Base-by-base conservation (phyloP, 2,113 vertebrate genomes). In the Sceloporus undulatus region DNA sequence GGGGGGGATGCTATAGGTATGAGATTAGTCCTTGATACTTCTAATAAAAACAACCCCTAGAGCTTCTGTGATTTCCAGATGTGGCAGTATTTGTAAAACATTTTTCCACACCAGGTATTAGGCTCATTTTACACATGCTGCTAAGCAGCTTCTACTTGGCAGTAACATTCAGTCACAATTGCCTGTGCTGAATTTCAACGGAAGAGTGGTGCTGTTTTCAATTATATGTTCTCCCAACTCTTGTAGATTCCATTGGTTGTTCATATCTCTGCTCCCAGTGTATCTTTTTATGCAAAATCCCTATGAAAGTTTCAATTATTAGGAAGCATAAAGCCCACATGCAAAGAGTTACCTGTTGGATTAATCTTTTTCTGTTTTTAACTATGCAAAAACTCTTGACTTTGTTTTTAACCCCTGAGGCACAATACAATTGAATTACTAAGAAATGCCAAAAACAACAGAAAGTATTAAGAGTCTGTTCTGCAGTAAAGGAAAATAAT, bases 301-400 rank as follows among this genome's bases (percentile, higher is more conserved):
- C 68, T 54, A 52, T n/a, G 27, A 84, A 87, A 87, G 34, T 80
- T 54, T 80, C n/a, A 80, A 9, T n/a, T 42, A 87, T 80, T 87
- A n/a, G 25, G 52, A 80, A 87, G 59, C 38, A 56, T 25, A 34
- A 87, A 79, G 23, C 25, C 25, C 68, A 56, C 14, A 73, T 38
- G 48, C 23, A 73, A 13, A 40, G 21, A 14, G 40, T 25, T 77
- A 29, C 38, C 9, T 86, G 66, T 40, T 40, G 59, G 77, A 40
- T 59, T 71, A 21, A 86, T 40, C 66, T 40, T 71, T 66, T 86
- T 11, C 66, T 86, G 48, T n/a, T 87, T 87, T 80, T 59, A 73
- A 29, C 52, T 73, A 73, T 73, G 25, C 52, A 80, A 3, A 80
- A 80, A 59, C 56, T n/a, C 13, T 56, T 54, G 40, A 77, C 27